These are phyloP conservation scores for Chironex yamaguchii DNA, from an alignment of 30 jellyfish, hydroid and myxozoan species.

Conservation along the genomic window DNA sequence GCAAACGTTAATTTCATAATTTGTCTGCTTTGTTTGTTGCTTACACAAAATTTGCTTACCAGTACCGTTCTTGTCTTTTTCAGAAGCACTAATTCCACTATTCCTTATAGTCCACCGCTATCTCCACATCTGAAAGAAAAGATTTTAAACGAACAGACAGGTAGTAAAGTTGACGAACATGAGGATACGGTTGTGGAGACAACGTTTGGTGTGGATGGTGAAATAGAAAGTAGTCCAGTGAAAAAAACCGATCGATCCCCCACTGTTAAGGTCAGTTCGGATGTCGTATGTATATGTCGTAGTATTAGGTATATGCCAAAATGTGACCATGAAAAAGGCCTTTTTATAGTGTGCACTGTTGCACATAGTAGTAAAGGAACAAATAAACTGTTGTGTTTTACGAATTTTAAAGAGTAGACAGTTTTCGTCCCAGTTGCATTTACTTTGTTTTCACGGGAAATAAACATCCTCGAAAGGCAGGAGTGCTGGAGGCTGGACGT, in stretches of 20 bases:
- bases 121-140: slow-evolving; percentile 78
- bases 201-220: slow-evolving; percentile 94
- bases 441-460: too few relatives aligned
- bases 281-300: too few relatives aligned
- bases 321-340: too few relatives aligned
- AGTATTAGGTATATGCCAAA: too few relatives aligned
- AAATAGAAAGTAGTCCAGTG: slow-evolving; percentile 80
- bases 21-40: background rate
- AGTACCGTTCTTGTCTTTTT: background rate
- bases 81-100: background rate
- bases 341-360: too few relatives aligned
- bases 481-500: too few relatives aligned
- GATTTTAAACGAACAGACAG: slow-evolving; percentile 79
- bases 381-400: too few relatives aligned
- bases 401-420: too few relatives aligned
- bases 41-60: background rate
- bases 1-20: too few relatives aligned
- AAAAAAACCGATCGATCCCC: slow-evolving; percentile 58
- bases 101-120: slow-evolving; percentile 34
- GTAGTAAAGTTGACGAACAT: slow-evolving; percentile 91
- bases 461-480: too few relatives aligned
- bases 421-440: too few relatives aligned
- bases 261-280: slow-evolving; percentile 30
- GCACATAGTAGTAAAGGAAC: too few relatives aligned
- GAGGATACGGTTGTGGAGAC: slow-evolving; percentile 80